Conservation (phyloP, 2,113 vertebrate genomes). For the Chamaea fasciata region DNA sequence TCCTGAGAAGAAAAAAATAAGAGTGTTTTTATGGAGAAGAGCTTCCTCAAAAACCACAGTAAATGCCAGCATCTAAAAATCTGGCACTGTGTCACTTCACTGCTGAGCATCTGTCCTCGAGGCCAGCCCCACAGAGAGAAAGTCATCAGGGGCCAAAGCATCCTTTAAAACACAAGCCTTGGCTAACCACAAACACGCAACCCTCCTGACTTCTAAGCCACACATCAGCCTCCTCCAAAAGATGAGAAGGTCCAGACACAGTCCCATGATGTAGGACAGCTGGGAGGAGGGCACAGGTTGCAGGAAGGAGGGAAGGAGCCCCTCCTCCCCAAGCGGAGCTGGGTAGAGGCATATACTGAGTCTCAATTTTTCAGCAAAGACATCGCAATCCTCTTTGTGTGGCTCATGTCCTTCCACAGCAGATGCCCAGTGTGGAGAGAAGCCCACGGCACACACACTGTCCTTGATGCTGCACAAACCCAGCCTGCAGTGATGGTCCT, state of each 20-base stretch:
- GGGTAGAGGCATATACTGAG: background rate
- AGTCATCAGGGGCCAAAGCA: constrained; percentile 22
- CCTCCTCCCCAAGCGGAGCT: background rate
- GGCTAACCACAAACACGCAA: constrained; percentile 47
- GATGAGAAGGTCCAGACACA: background rate
- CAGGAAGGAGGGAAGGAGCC: background rate
- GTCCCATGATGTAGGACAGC: background rate
- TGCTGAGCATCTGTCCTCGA: constrained; percentile 9
- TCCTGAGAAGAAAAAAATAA: background rate
- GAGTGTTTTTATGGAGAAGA: background rate
- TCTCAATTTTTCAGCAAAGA: background rate
- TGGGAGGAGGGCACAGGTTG: background rate
- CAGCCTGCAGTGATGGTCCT: accelerated
- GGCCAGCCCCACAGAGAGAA: background rate
- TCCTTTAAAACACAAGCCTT: constrained; percentile 17
- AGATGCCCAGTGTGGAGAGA: background rate
- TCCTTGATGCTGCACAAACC: background rate
- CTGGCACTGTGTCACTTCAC: background rate
- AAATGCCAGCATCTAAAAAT: background rate
- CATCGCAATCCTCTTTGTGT: background rate
- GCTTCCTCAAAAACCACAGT: background rate
- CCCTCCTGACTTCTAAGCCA: background rate
- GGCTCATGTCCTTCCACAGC: background rate
- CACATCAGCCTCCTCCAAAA: background rate
- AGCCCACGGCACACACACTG: background rate